Conservation (phyloP, 1,140 invertebrate species). For the Pentalonia nigronervosa region DNA sequence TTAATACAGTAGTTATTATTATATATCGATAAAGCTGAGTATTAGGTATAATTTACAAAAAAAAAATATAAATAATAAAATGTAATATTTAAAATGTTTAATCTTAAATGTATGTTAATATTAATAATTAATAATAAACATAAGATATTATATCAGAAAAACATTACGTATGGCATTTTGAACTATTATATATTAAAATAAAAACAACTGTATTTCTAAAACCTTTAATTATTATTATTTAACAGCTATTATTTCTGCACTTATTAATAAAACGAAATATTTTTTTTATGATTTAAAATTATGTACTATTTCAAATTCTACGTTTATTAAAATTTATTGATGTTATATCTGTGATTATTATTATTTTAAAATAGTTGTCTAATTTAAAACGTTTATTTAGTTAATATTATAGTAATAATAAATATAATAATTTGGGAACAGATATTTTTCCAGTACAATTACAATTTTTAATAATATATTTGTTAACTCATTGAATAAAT, state of each 20-base stretch:
- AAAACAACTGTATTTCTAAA: background rate
- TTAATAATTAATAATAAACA: slow-evolving; percentile 15
- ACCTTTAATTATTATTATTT: background rate
- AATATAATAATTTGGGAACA: slow-evolving; percentile 9
- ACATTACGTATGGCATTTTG: background rate
- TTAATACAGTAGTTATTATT: slow-evolving; percentile 37
- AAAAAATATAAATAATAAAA: background rate
- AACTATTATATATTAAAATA: background rate
- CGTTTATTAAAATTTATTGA: background rate
- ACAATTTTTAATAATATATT: background rate
- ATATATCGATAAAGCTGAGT: slow-evolving; percentile 35
- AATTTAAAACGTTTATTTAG: background rate
- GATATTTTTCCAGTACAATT: background rate
- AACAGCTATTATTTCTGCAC: background rate
- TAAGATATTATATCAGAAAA: background rate
- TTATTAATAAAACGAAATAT: background rate
- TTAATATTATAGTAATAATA: background rate
- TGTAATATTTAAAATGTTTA: background rate
- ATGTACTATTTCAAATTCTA: background rate
- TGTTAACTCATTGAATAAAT: background rate
- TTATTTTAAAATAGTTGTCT: background rate
- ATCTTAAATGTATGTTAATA: slow-evolving; percentile 16
- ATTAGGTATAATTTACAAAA: slow-evolving; percentile 35
- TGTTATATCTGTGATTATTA: background rate
- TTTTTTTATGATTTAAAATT: background rate